A percentile compares a stretch with the other conserved stretches of the same genome.
These are phyloP conservation scores for Atta colombica DNA, from an alignment of 1,140 invertebrate genomes.

Conservation along the genomic window DNA sequence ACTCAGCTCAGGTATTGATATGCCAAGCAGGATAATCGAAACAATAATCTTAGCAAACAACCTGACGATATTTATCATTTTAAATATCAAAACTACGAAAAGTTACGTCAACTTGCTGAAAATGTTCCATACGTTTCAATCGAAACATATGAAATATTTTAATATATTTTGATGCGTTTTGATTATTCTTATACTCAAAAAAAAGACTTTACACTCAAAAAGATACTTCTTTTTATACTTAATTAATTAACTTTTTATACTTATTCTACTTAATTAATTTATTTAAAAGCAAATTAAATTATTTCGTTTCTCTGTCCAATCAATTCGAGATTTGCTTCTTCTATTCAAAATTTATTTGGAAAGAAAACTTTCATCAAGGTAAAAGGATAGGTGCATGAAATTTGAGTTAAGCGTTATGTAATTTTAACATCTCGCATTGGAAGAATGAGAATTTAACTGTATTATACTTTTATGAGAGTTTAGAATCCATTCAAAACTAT, in stretches of 20 bases:
- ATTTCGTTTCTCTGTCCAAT: background rate
- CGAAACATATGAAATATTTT: background rate
- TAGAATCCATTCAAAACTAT: background rate
- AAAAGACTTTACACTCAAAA: background rate
- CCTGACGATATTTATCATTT: too few species aligned
- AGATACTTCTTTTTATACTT: too few species aligned
- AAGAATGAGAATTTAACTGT: background rate
- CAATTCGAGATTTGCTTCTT: background rate
- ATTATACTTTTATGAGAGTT: background rate
- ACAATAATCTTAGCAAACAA: too few species aligned
- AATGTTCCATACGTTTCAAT: too few species aligned
- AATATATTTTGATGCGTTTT: background rate
- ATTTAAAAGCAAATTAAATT: background rate
- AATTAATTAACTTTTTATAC: background rate
- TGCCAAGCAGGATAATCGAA: background rate
- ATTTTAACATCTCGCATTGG: background rate
- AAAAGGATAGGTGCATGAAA: background rate
- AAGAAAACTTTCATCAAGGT: background rate
- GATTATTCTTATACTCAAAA: background rate
- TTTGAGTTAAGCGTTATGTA: background rate
- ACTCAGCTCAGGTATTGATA: slow-evolving; percentile 80
- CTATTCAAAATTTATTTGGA: background rate
- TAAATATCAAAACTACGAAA: too few species aligned
- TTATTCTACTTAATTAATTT: background rate
- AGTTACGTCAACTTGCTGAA: too few species aligned